Percentiles rank a stretch among this genome's conserved stretches.
These are phyloP conservation scores for Thalassaphorura encarpata DNA, from an alignment of 1,140 invertebrate species.

Conservation along the genomic window DNA sequence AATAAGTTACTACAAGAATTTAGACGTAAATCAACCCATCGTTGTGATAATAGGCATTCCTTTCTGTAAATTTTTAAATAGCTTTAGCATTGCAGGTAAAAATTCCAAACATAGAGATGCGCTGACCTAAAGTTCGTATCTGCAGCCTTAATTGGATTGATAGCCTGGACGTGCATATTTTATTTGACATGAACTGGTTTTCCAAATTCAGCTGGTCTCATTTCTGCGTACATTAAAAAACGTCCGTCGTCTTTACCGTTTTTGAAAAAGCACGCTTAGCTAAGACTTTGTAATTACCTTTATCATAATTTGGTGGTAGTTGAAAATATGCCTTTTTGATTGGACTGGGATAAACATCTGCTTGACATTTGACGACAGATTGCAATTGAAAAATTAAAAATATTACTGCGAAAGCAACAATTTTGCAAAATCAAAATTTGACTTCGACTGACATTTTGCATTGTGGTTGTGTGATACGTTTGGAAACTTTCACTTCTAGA, in stretches of 20 bases:
- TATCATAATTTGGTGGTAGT: background rate
- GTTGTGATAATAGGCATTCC: conserved; percentile 71
- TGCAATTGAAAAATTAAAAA: too few species aligned
- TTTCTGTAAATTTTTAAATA: conserved; percentile 55
- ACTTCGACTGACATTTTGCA: too few species aligned
- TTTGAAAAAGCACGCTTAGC: too few species aligned
- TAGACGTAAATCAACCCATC: conserved; percentile 64
- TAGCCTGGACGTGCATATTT: conserved; percentile 67
- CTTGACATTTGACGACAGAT: too few species aligned
- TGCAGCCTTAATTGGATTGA: conserved; percentile 77
- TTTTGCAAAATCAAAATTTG: too few species aligned
- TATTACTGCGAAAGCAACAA: too few species aligned
- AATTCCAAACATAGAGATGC: background rate
- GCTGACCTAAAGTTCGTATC: conserved; percentile 80
- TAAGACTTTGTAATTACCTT: too few species aligned
- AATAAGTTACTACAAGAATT: conserved; percentile 60
- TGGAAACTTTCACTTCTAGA: too few species aligned
- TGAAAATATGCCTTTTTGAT: too few species aligned
- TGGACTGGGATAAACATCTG: too few species aligned
- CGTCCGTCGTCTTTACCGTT: too few species aligned
- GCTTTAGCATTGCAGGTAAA: background rate
- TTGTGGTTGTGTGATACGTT: too few species aligned
- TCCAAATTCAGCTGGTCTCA: conserved; percentile 33
- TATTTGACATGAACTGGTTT: conserved; percentile 60
- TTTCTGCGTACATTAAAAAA: background rate